These are phyloP conservation scores for Asteroscopus sphinx DNA, from an alignment of 2,888 invertebrate genomes.

Conservation along the genomic window DNA sequence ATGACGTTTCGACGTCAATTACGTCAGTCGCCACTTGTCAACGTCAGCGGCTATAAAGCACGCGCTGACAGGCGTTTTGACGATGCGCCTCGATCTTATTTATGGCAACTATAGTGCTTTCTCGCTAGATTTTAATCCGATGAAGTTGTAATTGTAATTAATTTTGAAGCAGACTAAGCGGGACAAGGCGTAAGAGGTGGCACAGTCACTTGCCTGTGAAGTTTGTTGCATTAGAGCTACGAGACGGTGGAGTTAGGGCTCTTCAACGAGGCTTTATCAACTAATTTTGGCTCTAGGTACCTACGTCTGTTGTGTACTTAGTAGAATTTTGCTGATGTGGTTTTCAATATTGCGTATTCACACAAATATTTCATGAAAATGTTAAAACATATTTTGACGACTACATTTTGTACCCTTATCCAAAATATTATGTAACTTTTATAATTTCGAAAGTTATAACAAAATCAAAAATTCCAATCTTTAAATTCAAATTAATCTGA, in stretches of 20 bases:
- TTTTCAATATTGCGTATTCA: not conserved
- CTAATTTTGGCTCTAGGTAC: too few species aligned
- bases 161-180: constrained; percentile 36
- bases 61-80: constrained; percentile 31
- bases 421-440: too few species aligned
- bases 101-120: constrained; percentile 27
- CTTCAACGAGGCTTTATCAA: constrained; percentile 22
- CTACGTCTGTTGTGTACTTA: too few species aligned
- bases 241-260: constrained; percentile 5
- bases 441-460: too few species aligned
- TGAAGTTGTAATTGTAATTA: constrained; percentile 45
- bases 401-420: not conserved
- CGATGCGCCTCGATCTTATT: constrained; percentile 24
- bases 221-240: constrained; percentile 16
- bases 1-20: constrained; percentile 60
- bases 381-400: not conserved
- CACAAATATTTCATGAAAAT: not conserved
- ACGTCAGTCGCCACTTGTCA: constrained; percentile 44
- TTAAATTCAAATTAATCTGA: too few species aligned
- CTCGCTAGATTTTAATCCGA: constrained; percentile 34
- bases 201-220: constrained; percentile 11
- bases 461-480: not conserved
- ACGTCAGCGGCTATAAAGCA: constrained; percentile 39
- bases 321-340: not conserved
- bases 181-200: not conserved